Base-by-base conservation (phyloP, 2,113 vertebrate species). In the Chloropsis cyanopogon region DNA sequence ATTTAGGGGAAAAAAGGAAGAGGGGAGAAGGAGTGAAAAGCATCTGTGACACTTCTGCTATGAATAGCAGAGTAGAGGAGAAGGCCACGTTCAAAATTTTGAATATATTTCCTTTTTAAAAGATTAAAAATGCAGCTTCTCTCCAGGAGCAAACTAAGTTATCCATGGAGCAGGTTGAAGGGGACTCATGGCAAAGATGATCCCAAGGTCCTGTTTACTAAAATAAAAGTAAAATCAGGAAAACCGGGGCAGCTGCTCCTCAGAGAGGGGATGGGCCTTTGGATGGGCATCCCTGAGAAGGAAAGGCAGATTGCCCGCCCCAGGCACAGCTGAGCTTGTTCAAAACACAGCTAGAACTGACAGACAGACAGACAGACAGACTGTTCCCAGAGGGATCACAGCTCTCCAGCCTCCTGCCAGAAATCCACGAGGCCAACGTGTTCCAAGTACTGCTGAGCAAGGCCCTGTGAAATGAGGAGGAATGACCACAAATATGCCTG, bases 401-500 rank as follows among this genome's bases (percentile, higher is more conserved):
- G 76, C 57, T 16, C 54, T 35, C 33, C 75, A 24, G 16, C 17
- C 59, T 61, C 69, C 66, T 80, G 88, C 86, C 91, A 93, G 79
- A 70, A 90, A 81, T 44, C 52, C 41, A 21, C 1, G 24, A 92
- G 39, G 83, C 86, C 52, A 49, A 42, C 5, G 2, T 46, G 49
- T 93, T 91, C 77, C 61, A 41, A 91, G 78, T 13, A 56, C 29
- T 80, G 68, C 92, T 90, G 90, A 89, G 50, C 63, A 90, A 92
- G 79, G 31, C 75, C 85, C 44, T 71, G 0, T 22, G 54, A 63
- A 95, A 56, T 4, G 25, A 93, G 86, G 54, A 70, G 80, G 46
- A 73, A 86, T 5, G 33, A 94, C 92, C 94, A 92, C 90, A 96
- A 96, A 88, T 59, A 83, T 81, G 42, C 83, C 42, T 54, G 64